Evolutionary conservation across 2,113 vertebrate species (phyloP).

Genomic region (Aegotheles bennettii): DNA sequence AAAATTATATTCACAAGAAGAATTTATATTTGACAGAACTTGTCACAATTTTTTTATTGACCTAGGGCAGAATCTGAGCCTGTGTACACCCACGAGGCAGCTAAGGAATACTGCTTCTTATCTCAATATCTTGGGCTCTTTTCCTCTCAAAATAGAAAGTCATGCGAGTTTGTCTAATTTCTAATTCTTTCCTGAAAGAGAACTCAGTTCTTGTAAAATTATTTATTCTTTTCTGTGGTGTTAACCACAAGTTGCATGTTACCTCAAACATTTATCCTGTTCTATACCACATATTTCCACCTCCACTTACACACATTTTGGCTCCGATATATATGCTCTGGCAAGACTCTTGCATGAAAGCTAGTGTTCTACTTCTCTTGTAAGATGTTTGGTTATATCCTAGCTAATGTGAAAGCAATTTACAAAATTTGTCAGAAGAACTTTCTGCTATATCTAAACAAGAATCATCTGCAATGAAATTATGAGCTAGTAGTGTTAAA

Average conservation of each 20-base stretch:
- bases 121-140: not conserved
- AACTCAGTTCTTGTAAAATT: not conserved
- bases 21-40: not conserved
- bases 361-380: not conserved
- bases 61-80: not conserved
- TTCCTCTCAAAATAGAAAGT: not conserved
- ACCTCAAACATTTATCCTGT: not conserved
- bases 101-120: not conserved
- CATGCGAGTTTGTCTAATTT: not conserved
- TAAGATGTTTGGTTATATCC: not conserved
- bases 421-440: not conserved
- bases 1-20: not conserved
- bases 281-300: not conserved
- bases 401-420: not conserved
- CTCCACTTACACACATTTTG: fast-evolving
- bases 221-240: not conserved
- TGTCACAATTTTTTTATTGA: not conserved
- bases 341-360: not conserved
- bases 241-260: not conserved
- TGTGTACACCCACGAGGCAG: not conserved
- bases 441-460: not conserved
- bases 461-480: not conserved
- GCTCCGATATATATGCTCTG: not conserved
- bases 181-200: not conserved
- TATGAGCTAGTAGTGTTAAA: not conserved